A percentile compares a stretch with the other conserved stretches of the same genome.
phyloP scores from a whole-genome alignment of 2,888 invertebrate genomes.

The Cecidostiba fungosa region DNA sequence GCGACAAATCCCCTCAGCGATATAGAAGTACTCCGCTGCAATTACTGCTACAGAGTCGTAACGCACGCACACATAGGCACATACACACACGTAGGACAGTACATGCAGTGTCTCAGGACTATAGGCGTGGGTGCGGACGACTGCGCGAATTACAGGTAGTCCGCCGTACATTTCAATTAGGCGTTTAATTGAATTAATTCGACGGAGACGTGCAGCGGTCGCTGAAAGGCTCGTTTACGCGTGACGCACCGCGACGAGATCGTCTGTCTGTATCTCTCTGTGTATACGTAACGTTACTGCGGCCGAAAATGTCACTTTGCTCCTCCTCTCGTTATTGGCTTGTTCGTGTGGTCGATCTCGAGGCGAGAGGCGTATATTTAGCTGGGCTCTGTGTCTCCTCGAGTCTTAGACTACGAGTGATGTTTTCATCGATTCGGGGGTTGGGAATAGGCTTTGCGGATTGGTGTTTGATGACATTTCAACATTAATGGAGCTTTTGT shows the following conservation, averaged over 20 bases:
- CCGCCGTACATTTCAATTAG: conserved; percentile 67
- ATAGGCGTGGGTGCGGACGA: background rate
- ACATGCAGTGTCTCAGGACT: background rate
- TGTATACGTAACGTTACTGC: background rate
- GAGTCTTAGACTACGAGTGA: background rate
- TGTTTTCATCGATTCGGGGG: background rate
- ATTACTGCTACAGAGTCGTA: background rate
- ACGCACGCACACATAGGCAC: background rate
- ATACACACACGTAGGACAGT: background rate
- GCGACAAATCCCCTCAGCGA: background rate
- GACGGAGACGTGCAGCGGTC: background rate
- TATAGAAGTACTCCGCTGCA: conserved; percentile 9
- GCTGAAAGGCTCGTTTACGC: background rate
- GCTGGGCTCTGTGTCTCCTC: background rate
- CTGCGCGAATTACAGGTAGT: conserved; percentile 20
- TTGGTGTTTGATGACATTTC: background rate
- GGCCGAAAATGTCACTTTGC: conserved; percentile 9
- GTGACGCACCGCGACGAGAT: conserved; percentile 1
- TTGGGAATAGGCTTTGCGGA: background rate
- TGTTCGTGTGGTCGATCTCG: background rate
- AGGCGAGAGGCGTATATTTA: background rate
- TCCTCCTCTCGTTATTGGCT: background rate
- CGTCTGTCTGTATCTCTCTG: background rate
- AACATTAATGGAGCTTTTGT: no score
- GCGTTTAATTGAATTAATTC: conserved; percentile 69